phyloP scores from a whole-genome alignment of 2,888 invertebrate genomes.

The Callyntrura guangdongensis region DNA sequence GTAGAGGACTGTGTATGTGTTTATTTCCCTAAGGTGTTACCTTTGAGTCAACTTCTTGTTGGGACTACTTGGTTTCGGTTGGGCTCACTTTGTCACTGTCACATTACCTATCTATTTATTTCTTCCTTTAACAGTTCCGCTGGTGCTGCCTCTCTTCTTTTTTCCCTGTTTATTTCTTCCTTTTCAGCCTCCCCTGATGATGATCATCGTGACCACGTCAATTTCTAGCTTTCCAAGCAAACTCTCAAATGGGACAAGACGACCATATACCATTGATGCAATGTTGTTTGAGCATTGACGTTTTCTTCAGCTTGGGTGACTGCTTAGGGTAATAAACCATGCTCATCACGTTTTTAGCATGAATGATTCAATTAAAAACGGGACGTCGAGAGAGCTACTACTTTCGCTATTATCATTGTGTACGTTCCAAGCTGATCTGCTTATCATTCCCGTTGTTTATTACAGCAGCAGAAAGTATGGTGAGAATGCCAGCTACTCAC shows the following conservation, averaged over 20 bases:
- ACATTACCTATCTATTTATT: slow-evolving; percentile 65
- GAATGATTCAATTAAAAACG: slow-evolving; percentile 56
- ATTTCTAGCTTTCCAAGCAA: not conserved
- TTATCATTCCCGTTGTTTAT: not conserved
- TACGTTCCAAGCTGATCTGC: not conserved
- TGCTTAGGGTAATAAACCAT: not conserved
- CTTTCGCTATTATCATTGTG: not conserved
- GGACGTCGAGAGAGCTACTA: not conserved
- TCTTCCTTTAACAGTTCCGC: not conserved
- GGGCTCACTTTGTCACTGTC: slow-evolving; percentile 71
- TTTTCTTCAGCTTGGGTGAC: not conserved
- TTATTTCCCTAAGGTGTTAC: slow-evolving; percentile 68
- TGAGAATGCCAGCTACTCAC: not conserved
- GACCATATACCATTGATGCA: not conserved
- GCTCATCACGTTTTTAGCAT: slow-evolving; percentile 48
- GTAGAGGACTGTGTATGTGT: not conserved
- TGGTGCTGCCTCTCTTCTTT: not conserved
- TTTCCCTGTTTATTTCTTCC: not conserved
- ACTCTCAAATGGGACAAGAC: slow-evolving; percentile 28
- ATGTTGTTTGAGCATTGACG: slow-evolving; percentile 2
- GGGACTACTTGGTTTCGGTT: slow-evolving; percentile 20
- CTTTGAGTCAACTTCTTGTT: slow-evolving; percentile 42
- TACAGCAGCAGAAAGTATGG: not conserved
- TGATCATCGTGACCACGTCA: slow-evolving; percentile 13
- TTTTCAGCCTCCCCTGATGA: slow-evolving; percentile 44